phyloP scores from a whole-genome alignment of 1,140 invertebrate species.

The Lepidurus couesii region DNA sequence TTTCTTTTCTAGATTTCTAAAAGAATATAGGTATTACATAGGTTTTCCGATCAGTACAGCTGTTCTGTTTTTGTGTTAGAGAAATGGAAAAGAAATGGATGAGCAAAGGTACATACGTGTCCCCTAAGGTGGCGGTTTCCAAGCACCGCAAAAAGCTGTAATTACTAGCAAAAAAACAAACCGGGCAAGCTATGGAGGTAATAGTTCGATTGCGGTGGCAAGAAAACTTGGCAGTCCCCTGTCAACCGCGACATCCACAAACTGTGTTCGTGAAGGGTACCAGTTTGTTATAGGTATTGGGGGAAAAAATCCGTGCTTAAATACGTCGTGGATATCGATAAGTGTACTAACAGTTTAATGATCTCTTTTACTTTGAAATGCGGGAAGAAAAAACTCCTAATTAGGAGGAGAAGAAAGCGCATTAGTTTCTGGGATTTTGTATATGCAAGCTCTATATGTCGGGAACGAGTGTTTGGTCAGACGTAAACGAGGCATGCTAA shows the following conservation, averaged over 20 bases:
- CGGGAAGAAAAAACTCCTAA: too few relatives aligned
- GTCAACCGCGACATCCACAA: background rate
- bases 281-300: background rate
- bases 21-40: background rate
- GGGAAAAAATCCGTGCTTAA: background rate
- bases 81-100: background rate
- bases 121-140: background rate
- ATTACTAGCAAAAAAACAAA: background rate
- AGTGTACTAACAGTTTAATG: too few relatives aligned
- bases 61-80: background rate
- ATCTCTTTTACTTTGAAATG: too few relatives aligned
- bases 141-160: conserved; percentile 11
- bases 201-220: background rate
- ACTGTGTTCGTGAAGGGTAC: background rate
- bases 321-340: background rate
- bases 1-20: background rate
- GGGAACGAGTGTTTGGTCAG: too few relatives aligned
- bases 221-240: background rate
- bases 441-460: too few relatives aligned
- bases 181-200: background rate
- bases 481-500: too few relatives aligned
- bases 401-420: too few relatives aligned
- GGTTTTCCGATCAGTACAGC: background rate
- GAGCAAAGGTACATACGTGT: background rate
- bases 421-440: too few relatives aligned